phyloP scores from a whole-genome alignment of 1,140 invertebrate genomes.

The Zelostemma sp. region DNA sequence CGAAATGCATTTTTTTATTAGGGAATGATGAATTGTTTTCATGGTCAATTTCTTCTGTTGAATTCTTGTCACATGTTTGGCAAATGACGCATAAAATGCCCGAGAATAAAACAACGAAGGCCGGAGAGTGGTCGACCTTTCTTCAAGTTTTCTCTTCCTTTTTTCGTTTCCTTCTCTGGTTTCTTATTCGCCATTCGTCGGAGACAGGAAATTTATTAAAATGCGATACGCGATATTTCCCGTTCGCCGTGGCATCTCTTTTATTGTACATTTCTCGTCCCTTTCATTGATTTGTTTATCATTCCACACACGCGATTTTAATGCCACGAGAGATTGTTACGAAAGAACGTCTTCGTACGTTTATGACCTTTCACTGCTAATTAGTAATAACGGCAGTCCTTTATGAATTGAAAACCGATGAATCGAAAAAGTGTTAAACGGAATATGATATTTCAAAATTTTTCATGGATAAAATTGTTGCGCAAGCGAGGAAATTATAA shows the following conservation, averaged over 20 bases:
- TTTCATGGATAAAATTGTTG: no score
- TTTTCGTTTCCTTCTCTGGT: background rate
- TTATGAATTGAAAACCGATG: no score
- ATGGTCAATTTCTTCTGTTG: background rate
- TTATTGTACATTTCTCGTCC: background rate
- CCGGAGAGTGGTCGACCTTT: background rate
- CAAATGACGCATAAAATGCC: background rate
- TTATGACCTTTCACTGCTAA: no score
- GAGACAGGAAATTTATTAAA: background rate
- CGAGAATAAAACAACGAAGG: background rate
- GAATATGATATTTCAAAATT: no score
- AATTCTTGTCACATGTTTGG: background rate
- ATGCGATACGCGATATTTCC: background rate
- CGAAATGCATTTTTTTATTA: no score
- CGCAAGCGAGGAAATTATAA: no score
- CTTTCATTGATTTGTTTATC: background rate
- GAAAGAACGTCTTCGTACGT: no score
- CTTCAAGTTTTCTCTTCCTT: background rate
- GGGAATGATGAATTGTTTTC: no score
- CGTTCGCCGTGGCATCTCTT: background rate
- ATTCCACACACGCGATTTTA: no score
- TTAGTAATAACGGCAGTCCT: no score
- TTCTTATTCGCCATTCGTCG: background rate
- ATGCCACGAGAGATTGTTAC: no score
- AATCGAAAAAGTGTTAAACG: no score